phyloP scores from a whole-genome alignment of 2,113 vertebrate genomes.

The Noturus placidus region DNA sequence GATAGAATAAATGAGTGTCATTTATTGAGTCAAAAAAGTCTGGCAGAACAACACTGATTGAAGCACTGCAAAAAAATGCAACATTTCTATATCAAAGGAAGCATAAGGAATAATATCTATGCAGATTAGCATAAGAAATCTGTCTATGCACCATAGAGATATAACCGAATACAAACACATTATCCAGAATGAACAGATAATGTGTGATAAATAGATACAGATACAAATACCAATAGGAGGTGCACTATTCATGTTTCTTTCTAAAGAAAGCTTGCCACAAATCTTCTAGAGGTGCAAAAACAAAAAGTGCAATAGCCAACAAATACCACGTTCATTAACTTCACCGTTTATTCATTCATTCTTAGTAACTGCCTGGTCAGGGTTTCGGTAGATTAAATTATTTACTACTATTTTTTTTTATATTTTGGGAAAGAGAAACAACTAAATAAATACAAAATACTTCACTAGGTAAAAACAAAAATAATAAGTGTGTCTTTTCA shows the following conservation, averaged over 20 bases:
- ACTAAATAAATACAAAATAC: background rate
- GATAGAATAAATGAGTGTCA: background rate
- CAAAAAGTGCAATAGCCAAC: background rate
- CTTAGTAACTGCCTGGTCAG: background rate
- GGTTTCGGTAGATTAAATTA: background rate
- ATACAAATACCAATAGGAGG: background rate
- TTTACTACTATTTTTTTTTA: background rate
- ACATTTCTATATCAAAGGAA: slow-evolving; percentile 78
- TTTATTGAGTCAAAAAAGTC: no score
- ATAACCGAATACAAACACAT: background rate
- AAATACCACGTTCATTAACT: background rate
- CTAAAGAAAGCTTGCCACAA: background rate
- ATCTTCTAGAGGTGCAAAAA: background rate
- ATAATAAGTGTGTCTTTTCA: background rate
- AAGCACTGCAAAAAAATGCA: slow-evolving; percentile 67
- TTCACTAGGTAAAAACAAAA: no score
- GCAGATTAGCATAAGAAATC: background rate
- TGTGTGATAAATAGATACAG: background rate
- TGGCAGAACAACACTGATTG: slow-evolving; percentile 58
- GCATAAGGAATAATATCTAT: slow-evolving; percentile 62
- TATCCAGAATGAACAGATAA: background rate
- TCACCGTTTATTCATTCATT: background rate
- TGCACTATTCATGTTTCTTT: background rate
- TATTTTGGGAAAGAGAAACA: background rate
- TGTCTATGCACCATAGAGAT: slow-evolving; percentile 30